These are phyloP conservation scores for Panthera uncia DNA, from an alignment of 2,113 vertebrate species.

Conservation along the genomic window DNA sequence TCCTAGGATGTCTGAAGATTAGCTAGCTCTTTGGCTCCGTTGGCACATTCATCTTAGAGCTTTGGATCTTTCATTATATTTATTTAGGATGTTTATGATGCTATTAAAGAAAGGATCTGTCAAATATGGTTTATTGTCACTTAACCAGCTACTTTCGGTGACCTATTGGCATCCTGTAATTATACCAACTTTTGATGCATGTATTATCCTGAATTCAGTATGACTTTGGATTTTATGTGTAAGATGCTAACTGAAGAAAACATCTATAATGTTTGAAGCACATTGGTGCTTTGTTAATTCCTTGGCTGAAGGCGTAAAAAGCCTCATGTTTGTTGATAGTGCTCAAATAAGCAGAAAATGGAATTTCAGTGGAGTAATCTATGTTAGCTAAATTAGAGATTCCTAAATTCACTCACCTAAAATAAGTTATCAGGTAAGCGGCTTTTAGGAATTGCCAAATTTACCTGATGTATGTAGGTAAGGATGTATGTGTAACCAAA, in stretches of 20 bases:
- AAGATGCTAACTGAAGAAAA: not conserved
- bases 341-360: conserved; percentile 18
- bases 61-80: conserved; percentile 9
- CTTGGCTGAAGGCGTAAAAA: not conserved
- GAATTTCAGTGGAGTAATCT: conserved; percentile 16
- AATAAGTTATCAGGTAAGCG: not conserved
- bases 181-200: not conserved
- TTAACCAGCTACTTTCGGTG: not conserved
- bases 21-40: not conserved
- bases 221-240: not conserved
- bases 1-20: not conserved
- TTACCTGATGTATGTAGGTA: not conserved
- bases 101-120: not conserved
- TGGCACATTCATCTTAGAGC: not conserved
- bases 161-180: conserved; percentile 21
- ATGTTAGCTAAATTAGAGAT: not conserved
- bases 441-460: conserved; percentile 8
- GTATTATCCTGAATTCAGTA: not conserved
- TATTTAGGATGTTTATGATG: not conserved
- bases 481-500: conserved; percentile 6
- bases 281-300: not conserved
- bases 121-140: not conserved
- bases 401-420: not conserved
- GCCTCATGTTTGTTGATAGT: not conserved
- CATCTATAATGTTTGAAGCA: not conserved